phyloP scores from a whole-genome alignment of 2,888 invertebrate species.

The Meghimatium bilineatum region DNA sequence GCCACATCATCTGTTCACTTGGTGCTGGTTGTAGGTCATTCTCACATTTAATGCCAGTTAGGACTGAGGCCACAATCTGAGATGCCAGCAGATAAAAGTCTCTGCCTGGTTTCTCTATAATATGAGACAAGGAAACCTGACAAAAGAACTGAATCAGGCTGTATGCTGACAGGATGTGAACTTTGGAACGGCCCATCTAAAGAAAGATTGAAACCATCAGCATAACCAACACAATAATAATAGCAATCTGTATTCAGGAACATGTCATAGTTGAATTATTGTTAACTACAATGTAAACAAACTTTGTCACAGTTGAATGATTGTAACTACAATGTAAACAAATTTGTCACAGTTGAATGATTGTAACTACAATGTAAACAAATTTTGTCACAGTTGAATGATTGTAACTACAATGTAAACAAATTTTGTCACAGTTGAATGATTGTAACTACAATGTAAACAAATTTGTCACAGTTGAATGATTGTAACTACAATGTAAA shows the following conservation, averaged over 20 bases:
- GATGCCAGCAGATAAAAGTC: slow-evolving; percentile 27
- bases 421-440: not conserved
- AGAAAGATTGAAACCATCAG: no score
- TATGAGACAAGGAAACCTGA: slow-evolving; percentile 12
- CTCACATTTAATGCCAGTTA: slow-evolving; percentile 19
- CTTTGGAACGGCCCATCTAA: slow-evolving; percentile 14
- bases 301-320: no score
- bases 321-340: no score
- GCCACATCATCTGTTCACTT: slow-evolving; percentile 37
- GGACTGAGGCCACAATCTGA: slow-evolving; percentile 14
- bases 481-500: not conserved
- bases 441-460: not conserved
- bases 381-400: not conserved
- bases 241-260: no score
- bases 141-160: slow-evolving; percentile 32
- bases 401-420: no score
- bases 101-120: slow-evolving; percentile 19
- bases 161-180: slow-evolving; percentile 42
- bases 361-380: not conserved
- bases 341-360: no score
- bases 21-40: not conserved
- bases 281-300: no score
- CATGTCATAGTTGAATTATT: no score
- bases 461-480: no score
- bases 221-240: no score